These are phyloP conservation scores for Sebastes elongatus DNA, from an alignment of 2,797 vertebrate genomes.

Conservation along the genomic window DNA sequence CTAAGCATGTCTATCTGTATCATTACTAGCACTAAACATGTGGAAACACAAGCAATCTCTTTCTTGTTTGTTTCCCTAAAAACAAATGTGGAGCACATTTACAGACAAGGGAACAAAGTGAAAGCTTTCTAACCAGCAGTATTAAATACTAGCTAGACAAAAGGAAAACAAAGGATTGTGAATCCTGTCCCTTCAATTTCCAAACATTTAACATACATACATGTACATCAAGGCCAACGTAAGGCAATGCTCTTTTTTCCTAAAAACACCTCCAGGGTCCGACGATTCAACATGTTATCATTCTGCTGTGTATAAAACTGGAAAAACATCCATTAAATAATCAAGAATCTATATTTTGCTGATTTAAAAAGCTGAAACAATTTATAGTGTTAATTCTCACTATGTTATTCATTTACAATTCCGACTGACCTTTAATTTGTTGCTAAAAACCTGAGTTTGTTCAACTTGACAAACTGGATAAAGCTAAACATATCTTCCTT, in stretches of 20 bases:
- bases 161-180: slow-evolving; percentile 28
- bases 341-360: slow-evolving; percentile 14
- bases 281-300: neutral
- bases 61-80: neutral
- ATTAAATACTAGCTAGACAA: slow-evolving; percentile 13
- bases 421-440: slow-evolving; percentile 24
- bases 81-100: slow-evolving; percentile 6
- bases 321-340: slow-evolving; percentile 19
- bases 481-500: slow-evolving; percentile 43
- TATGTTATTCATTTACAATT: slow-evolving; percentile 23
- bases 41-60: neutral
- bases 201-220: slow-evolving; percentile 47
- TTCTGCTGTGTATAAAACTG: slow-evolving; percentile 23
- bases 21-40: neutral
- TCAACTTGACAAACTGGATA: slow-evolving; percentile 57
- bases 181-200: slow-evolving; percentile 53
- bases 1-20: neutral
- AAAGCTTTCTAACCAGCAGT: slow-evolving; percentile 5
- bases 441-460: slow-evolving; percentile 60
- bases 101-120: slow-evolving; percentile 4
- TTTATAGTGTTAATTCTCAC: neutral
- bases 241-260: slow-evolving; percentile 53
- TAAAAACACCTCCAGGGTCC: slow-evolving; percentile 16
- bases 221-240: slow-evolving; percentile 51
- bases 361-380: slow-evolving; percentile 9